Base-by-base conservation (phyloP, 2,113 vertebrate genomes). In the Osmerus eperlanus region DNA sequence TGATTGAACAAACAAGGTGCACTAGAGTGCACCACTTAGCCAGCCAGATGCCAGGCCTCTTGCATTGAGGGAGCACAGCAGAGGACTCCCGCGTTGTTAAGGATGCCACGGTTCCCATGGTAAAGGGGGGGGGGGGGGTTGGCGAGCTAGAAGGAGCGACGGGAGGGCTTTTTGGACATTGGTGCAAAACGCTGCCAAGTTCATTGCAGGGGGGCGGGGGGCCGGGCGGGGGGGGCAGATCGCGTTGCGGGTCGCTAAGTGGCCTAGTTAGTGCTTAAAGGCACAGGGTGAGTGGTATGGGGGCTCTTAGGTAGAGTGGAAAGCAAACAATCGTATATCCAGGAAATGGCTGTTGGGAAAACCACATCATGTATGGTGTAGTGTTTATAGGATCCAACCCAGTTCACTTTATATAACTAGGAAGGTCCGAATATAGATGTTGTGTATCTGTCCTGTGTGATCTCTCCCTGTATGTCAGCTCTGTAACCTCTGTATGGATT, bases 101-200 rank as follows among this genome's bases (percentile, higher is more conserved):
- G 87, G 86, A 90, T 88, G 87, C 86, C 89, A 87, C 87, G 87
- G 89, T 91, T 91, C 88, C 89, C 89, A 91, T 90, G 88, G 83
- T 79, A 88, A 89, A 18, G 65, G 21, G 19, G 55, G 9, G 81
- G 21, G 81, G 88, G 81, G 77, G 84, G 87, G 77, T 15, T 3
- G 25, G 28, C 14, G 41, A 7, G 41, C 41, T 47, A 12, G 41
- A 47, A 47, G 41, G 41, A 5, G 41, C 41, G 58, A 62, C 5
- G 60, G 60, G 11, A 15, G 60, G 25, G 21, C 60, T 62, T 62
- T 25, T 62, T 23, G 41, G 41, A 28, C 36, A 13, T 28, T 11
- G n/a, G 32, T 36, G 47, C 13, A 25, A 14, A 63, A 11, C 29
- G 61, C 79, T 90, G 89, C 89, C 88, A 91, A 89, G 87, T 88